Conservation (phyloP, 2,888 invertebrate genomes). For the Drosophila mercatorum region DNA sequence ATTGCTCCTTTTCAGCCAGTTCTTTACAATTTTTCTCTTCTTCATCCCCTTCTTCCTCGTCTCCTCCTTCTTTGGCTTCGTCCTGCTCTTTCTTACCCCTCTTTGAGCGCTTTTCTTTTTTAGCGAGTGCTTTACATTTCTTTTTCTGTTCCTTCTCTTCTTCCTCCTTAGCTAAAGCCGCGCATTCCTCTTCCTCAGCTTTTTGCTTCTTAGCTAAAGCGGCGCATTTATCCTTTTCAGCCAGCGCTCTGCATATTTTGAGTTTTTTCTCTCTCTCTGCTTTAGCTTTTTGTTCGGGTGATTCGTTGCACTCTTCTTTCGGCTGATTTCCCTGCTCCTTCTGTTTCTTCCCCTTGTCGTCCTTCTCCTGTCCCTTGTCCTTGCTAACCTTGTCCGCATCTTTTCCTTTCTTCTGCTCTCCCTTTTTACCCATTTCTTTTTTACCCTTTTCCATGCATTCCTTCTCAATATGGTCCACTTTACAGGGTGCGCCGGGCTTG, state of each 20-base stretch:
- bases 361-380: constrained; percentile 11
- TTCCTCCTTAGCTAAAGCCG: not conserved
- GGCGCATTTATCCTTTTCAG: constrained; percentile 12
- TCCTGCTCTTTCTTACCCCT: too few species aligned
- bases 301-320: constrained; percentile 10
- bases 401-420: not conserved
- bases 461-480: not conserved
- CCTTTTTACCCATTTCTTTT: constrained; percentile 3
- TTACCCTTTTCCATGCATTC: constrained; percentile 12
- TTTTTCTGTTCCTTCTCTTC: not conserved
- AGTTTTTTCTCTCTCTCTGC: constrained; percentile 2
- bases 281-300: not conserved
- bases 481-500: not conserved
- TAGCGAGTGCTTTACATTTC: constrained; percentile 5
- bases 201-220: not conserved
- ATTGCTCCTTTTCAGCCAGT: constrained; percentile 1
- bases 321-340: not conserved
- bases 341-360: not conserved
- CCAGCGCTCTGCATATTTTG: constrained; percentile 5
- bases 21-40: not conserved
- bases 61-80: too few species aligned
- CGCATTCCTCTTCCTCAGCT: constrained; percentile 13
- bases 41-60: not conserved
- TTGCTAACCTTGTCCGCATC: not conserved
- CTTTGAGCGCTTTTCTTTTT: not conserved